phyloP scores from a whole-genome alignment of 2,888 invertebrate species.

The Dolomedes plantarius region DNA sequence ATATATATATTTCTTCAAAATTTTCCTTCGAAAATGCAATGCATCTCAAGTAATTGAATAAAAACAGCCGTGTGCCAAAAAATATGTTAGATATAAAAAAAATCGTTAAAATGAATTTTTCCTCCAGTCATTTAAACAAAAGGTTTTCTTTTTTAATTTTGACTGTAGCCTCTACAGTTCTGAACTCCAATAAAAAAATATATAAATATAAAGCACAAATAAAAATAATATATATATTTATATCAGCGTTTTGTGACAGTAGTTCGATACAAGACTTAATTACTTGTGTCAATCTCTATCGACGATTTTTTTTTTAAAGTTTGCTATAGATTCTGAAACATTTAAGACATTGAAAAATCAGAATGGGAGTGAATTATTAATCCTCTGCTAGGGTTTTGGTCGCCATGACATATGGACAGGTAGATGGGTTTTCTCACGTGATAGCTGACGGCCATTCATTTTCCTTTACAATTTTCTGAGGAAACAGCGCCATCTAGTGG shows the following conservation, averaged over 20 bases:
- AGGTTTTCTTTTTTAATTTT: background rate
- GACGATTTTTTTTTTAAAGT: no score
- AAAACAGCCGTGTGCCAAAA: background rate
- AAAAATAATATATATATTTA: background rate
- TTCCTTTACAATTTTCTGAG: background rate
- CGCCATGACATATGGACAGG: conserved; percentile 21
- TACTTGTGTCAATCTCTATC: background rate
- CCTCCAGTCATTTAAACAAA: background rate
- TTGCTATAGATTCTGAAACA: no score
- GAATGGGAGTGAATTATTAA: conserved; percentile 10
- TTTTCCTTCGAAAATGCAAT: background rate
- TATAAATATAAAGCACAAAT: background rate
- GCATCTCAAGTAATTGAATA: background rate
- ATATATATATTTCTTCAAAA: no score
- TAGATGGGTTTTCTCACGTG: background rate
- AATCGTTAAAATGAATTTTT: background rate
- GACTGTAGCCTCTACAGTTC: background rate
- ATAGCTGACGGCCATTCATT: background rate
- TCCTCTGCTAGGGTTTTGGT: background rate
- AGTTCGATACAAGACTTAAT: background rate
- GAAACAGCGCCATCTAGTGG: conserved; percentile 12
- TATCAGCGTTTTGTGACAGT: background rate
- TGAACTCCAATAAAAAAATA: background rate
- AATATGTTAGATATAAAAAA: background rate
- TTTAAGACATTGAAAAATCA: background rate